Conservation (phyloP, 2,888 invertebrate species). For the Acronicta aceris region DNA sequence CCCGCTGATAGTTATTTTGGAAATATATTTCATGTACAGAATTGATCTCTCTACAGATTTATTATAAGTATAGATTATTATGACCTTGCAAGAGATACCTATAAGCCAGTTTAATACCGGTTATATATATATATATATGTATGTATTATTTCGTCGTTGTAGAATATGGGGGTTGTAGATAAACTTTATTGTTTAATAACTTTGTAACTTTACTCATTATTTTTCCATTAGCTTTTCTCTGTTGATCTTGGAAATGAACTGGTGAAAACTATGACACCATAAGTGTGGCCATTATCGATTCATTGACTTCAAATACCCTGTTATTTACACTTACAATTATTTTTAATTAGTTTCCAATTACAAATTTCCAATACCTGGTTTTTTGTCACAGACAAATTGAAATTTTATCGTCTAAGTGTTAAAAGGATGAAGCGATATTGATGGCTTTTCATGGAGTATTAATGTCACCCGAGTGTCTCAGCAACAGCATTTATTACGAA, state of each 20-base stretch:
- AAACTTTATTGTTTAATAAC: too few relatives aligned
- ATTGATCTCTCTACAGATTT: too few relatives aligned
- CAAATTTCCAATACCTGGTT: constrained; percentile 38
- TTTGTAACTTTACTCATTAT: background rate
- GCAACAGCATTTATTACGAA: constrained; percentile 48
- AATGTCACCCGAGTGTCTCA: constrained; percentile 45
- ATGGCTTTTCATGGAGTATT: constrained; percentile 55
- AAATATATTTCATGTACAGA: too few relatives aligned
- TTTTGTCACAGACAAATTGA: constrained; percentile 57
- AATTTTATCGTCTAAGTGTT: constrained; percentile 61
- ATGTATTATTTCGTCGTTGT: too few relatives aligned
- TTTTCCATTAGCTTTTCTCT: too few relatives aligned
- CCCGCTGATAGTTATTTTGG: too few relatives aligned
- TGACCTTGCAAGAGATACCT: too few relatives aligned
- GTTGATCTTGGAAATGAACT: background rate
- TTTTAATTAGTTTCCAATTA: constrained; percentile 36
- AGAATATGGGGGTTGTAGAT: too few relatives aligned
- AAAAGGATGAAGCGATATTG: constrained; percentile 62
- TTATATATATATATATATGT: too few relatives aligned
- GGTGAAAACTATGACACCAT: too few relatives aligned
- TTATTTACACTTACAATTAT: constrained; percentile 15
- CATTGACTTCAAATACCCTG: background rate
- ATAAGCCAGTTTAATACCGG: too few relatives aligned
- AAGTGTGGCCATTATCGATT: background rate
- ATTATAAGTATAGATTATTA: too few relatives aligned